phyloP scores from a whole-genome alignment of 2,113 vertebrate species.

The Prinia subflava region DNA sequence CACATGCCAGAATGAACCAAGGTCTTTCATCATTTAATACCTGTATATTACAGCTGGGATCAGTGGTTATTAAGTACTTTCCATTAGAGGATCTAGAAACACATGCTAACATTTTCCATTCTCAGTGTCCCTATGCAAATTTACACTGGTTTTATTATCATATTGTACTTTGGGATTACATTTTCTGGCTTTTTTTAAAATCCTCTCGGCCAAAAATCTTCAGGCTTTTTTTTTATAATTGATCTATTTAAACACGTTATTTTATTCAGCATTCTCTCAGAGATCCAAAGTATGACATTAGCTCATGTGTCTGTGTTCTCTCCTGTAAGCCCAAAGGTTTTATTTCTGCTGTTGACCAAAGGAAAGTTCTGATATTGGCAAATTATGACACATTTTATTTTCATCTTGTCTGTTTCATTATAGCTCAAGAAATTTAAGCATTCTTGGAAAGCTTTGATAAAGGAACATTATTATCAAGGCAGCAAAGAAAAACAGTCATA shows the following conservation, averaged over 20 bases:
- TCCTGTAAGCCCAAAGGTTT: background rate
- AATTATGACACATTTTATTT: background rate
- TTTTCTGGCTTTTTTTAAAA: background rate
- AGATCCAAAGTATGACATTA: background rate
- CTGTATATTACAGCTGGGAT: background rate
- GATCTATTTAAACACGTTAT: background rate
- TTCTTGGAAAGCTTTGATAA: background rate
- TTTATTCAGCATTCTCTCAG: background rate
- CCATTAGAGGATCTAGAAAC: background rate
- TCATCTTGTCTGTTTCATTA: background rate
- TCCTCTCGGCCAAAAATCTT: background rate
- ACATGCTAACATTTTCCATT: background rate
- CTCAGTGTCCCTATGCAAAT: background rate
- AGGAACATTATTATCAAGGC: background rate
- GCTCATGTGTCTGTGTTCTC: background rate
- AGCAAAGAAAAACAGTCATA: background rate
- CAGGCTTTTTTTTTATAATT: background rate
- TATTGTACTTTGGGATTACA: background rate
- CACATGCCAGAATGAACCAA: background rate
- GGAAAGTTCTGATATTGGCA: background rate
- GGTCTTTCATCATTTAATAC: background rate
- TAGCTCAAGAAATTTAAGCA: background rate
- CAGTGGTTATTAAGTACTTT: slow-evolving; percentile 1
- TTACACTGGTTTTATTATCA: background rate
- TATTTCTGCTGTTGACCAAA: background rate